Conservation (phyloP, 2,113 vertebrate genomes). For the Sterrhoptilus dennistouni region DNA sequence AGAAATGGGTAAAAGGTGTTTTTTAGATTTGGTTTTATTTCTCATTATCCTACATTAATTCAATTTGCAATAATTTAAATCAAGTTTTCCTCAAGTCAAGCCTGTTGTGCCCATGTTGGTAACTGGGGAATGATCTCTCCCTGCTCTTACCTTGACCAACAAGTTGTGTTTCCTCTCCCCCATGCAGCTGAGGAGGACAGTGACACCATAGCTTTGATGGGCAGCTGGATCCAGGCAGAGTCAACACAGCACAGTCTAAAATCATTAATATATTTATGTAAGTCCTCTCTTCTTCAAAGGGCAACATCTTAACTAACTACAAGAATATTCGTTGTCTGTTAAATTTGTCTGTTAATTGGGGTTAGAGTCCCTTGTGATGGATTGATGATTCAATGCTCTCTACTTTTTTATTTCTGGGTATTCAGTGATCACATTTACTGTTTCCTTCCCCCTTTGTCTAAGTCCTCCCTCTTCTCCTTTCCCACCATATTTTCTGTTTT, state of each 20-base stretch:
- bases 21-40: background rate
- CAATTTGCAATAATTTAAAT: background rate
- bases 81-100: background rate
- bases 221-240: background rate
- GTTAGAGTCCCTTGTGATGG: background rate
- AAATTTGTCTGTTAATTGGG: background rate
- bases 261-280: background rate
- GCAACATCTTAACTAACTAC: background rate
- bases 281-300: background rate
- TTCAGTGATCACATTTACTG: background rate
- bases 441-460: background rate
- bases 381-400: background rate
- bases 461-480: background rate
- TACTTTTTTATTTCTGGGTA: background rate
- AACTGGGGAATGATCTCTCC: background rate
- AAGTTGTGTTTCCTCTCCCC: background rate
- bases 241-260: background rate
- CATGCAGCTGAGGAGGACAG: background rate
- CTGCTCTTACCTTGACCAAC: background rate
- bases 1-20: background rate
- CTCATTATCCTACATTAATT: background rate
- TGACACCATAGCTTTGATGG: background rate
- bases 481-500: background rate
- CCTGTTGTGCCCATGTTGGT: rapidly evolving
- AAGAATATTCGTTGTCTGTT: background rate